Conservation (phyloP, 2,888 invertebrate species). For the Drosophila atripex region DNA sequence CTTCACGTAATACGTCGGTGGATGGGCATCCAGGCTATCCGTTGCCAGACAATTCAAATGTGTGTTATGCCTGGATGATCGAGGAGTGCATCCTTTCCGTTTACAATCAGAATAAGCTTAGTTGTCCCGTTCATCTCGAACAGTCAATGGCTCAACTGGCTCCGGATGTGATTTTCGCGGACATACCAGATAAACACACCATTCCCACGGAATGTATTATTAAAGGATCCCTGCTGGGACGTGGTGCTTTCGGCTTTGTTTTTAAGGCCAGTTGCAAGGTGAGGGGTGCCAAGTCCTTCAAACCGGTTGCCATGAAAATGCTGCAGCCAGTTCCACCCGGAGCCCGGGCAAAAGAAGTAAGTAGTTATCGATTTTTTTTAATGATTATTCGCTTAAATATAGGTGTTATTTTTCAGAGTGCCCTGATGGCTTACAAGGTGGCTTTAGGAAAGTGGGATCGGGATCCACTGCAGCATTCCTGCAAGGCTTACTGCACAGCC, state of each 20-base stretch:
- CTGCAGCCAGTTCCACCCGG: slow-evolving; percentile 96
- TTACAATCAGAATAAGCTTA: slow-evolving; percentile 88
- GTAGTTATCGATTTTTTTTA: neutral
- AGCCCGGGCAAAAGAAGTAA: slow-evolving; percentile 82
- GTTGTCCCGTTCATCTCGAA: slow-evolving; percentile 92
- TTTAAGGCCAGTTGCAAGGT: slow-evolving; percentile 91
- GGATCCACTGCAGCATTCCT: slow-evolving; percentile 95
- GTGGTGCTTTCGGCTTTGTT: slow-evolving; percentile 99
- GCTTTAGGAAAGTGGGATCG: slow-evolving; percentile 96
- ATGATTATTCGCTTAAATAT: neutral
- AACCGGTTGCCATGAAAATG: slow-evolving; percentile 96
- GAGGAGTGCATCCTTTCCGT: slow-evolving; percentile 97
- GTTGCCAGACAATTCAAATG: slow-evolving; percentile 81
- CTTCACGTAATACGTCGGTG: slow-evolving; percentile 92
- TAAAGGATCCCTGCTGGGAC: slow-evolving; percentile 90
- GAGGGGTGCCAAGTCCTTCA: slow-evolving; percentile 85
- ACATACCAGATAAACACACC: slow-evolving; percentile 92
- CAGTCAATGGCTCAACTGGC: slow-evolving; percentile 92
- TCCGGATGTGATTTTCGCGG: slow-evolving; percentile 96
- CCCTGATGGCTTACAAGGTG: slow-evolving; percentile 85
- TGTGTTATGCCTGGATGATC: slow-evolving; percentile 93
- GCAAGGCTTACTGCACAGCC: slow-evolving; percentile 98
- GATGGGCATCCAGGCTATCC: slow-evolving; percentile 88
- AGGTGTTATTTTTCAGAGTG: slow-evolving; percentile 70
- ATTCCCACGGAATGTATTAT: slow-evolving; percentile 93